phyloP scores from a whole-genome alignment of 1,140 invertebrate genomes.

The Catajapyx aquilonaris region DNA sequence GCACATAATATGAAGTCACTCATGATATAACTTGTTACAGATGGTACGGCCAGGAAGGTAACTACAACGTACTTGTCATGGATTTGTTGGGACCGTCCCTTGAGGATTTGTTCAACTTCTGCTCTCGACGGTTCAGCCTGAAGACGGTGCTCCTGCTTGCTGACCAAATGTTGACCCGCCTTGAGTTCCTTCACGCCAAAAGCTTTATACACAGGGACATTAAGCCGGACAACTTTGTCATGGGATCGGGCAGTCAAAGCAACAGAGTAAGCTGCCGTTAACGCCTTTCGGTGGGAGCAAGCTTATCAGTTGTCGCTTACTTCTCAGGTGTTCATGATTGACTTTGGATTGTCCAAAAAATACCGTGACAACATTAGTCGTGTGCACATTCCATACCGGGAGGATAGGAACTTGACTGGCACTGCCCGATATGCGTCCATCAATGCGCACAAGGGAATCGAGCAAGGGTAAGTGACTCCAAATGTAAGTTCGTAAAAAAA shows the following conservation, averaged over 20 bases:
- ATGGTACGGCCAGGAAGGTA: constrained; percentile 75
- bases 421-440: constrained; percentile 94
- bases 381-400: constrained; percentile 77
- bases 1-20: constrained; percentile 13
- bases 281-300: too few relatives aligned
- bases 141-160: constrained; percentile 95
- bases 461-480: constrained; percentile 42
- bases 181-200: constrained; percentile 88
- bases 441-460: constrained; percentile 88
- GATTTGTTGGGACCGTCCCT: constrained; percentile 85
- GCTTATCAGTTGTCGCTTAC: constrained; percentile 2
- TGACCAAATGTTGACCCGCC: constrained; percentile 77
- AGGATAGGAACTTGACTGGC: constrained; percentile 92
- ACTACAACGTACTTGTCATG: constrained; percentile 94
- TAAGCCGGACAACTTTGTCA: constrained; percentile 95
- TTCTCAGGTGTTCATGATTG: constrained; percentile 70
- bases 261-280: constrained; percentile 64
- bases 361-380: constrained; percentile 71
- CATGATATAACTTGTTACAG: too few relatives aligned
- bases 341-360: constrained; percentile 94
- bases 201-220: constrained; percentile 93
- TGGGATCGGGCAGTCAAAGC: constrained; percentile 89
- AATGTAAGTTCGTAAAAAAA: too few relatives aligned
- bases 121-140: constrained; percentile 84
- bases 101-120: constrained; percentile 95